Base-by-base conservation (phyloP, 2,888 invertebrate genomes). In the Tipula vernalis region DNA sequence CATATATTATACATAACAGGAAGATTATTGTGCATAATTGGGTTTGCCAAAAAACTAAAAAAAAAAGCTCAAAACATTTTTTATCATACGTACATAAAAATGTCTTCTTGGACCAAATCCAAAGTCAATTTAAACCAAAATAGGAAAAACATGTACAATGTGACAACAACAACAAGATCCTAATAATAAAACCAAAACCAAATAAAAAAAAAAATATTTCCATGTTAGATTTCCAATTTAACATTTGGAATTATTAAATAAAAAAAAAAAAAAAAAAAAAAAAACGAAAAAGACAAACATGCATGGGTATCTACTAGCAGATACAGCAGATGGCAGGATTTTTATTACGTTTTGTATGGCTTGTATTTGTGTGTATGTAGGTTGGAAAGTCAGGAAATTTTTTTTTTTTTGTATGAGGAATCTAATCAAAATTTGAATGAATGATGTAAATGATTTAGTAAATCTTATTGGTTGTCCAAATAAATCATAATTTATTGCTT, bases 1-100 rank as follows among this genome's bases (percentile, higher is more conserved):
- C 57, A 12, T 57, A 18, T 28, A 28, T 12, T 51, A 51, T 71
- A 71, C 71, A 28, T 71, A 71, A 71, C 71, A 71, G 71, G 71
- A 71, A 71, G 71, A 71, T 71, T 71, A 71, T 71, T 71, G 71
- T 71, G 71, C 71, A 71, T 71, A 71, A 71, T 71, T 71, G 71
- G 28, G 71, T 28, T 71, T 71, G 71, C 71, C 71, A 71, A 71
- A 71, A 71, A 71, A 51, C 51, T 71, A 71, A 71, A 71, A 51
- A 71, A 71, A 71, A 51, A 51, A n/a, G 5, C 39, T 6, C 39
- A 51, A 51, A 18, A 71, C 71, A 71, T 71, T 51, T 51, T 39
- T 51, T 51, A 51, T 51, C 51, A 15, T 51, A 51, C n/a, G 8
- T 51, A 51, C 5, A 71, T 71, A 28, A 71, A 71, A 71, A 71